These are phyloP conservation scores for Poeciliopsis occidentalis DNA, from an alignment of 2,113 vertebrate species.

Conservation along the genomic window DNA sequence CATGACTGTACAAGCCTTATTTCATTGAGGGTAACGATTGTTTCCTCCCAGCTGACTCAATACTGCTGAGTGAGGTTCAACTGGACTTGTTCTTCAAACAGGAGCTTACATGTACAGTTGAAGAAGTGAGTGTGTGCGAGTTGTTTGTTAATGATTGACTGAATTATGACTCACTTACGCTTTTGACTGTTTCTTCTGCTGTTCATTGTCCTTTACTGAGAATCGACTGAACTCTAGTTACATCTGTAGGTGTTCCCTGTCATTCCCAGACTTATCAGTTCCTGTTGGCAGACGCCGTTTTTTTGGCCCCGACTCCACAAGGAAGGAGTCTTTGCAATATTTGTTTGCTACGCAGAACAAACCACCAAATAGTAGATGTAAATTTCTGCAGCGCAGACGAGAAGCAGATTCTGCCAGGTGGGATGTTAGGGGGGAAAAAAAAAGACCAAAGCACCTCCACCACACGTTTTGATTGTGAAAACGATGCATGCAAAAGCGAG, in stretches of 20 bases:
- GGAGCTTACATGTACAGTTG: not conserved
- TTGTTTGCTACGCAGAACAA: not conserved
- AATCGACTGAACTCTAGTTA: not conserved
- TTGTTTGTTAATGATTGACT: not conserved
- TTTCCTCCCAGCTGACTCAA: not conserved
- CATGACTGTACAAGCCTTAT: not conserved
- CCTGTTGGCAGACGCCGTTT: slow-evolving; percentile 12
- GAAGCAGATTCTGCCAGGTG: not conserved
- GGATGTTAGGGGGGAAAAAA: too few species aligned
- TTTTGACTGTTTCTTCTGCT: not conserved
- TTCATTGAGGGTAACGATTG: not conserved
- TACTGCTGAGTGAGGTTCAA: not conserved
- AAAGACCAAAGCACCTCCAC: not conserved
- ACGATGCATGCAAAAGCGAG: slow-evolving; percentile 1
- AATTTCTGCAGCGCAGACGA: not conserved
- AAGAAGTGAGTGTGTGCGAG: not conserved
- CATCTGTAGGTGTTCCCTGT: not conserved
- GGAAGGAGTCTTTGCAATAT: not conserved
- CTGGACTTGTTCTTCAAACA: not conserved
- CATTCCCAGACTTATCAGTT: slow-evolving; percentile 34
- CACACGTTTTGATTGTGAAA: slow-evolving; percentile 6
- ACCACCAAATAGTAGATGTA: not conserved
- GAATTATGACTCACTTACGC: not conserved
- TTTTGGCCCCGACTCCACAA: slow-evolving; percentile 5
- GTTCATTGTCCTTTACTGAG: not conserved